Evolutionary conservation across 2,888 invertebrate species (phyloP).

Genomic region (Chironomus tentans): DNA sequence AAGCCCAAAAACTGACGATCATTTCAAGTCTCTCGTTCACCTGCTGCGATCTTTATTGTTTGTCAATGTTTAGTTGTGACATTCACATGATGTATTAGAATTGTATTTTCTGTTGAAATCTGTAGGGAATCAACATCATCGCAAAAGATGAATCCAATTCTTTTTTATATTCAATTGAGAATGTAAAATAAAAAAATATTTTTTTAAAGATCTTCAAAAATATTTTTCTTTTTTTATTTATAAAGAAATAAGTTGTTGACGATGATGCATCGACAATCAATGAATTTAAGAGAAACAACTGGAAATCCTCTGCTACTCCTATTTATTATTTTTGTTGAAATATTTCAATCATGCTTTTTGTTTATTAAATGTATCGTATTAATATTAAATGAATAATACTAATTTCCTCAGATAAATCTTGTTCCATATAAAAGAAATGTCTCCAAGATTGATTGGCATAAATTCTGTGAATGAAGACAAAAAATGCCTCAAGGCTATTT

Average conservation of each 20-base stretch:
- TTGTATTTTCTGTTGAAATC: conserved; percentile 24
- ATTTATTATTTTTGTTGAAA: conserved; percentile 8
- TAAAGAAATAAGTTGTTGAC: background rate
- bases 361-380: conserved; percentile 8
- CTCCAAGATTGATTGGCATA: conserved; percentile 10
- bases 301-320: conserved; percentile 5
- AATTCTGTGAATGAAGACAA: background rate
- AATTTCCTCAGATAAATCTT: conserved; percentile 12
- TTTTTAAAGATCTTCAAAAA: background rate
- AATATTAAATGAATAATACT: conserved; percentile 4
- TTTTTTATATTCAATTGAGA: background rate
- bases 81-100: conserved; percentile 20
- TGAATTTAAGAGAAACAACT: background rate
- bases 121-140: conserved; percentile 11
- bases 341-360: background rate
- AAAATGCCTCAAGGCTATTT: background rate
- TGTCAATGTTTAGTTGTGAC: conserved; percentile 24
- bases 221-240: background rate
- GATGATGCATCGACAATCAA: conserved; percentile 22
- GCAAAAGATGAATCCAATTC: conserved; percentile 7
- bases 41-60: conserved; percentile 23
- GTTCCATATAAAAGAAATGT: background rate
- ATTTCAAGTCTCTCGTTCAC: background rate
- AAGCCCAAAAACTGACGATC: no score
- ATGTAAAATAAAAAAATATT: background rate